These are phyloP conservation scores for Neomonachus schauinslandi DNA, from an alignment of 2,113 vertebrate species.

Conservation along the genomic window DNA sequence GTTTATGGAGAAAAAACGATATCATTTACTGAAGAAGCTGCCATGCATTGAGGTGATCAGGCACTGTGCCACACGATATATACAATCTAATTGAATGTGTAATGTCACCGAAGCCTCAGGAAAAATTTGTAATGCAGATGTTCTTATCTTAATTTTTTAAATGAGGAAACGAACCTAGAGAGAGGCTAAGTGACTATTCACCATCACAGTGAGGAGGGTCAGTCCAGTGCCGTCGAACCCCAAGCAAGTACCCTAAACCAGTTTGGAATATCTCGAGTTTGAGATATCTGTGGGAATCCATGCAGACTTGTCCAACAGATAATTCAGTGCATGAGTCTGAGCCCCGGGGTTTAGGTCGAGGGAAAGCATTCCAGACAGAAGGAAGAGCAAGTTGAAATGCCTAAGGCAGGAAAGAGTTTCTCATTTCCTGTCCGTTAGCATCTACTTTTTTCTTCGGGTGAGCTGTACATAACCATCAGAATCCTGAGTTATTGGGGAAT, in stretches of 20 bases:
- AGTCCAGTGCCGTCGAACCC: fast-evolving
- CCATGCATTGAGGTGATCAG: neutral
- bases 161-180: neutral
- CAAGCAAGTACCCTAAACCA: neutral
- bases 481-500: fast-evolving
- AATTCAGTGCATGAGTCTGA: neutral
- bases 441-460: neutral
- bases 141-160: neutral
- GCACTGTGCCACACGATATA: neutral
- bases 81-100: neutral
- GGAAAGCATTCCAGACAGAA: neutral
- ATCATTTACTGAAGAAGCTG: neutral
- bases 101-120: neutral
- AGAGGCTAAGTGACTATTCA: neutral
- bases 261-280: neutral
- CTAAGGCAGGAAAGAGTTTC: neutral
- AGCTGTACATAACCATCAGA: fast-evolving
- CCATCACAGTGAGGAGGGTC: neutral
- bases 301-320: fast-evolving
- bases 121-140: neutral
- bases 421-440: neutral
- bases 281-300: no score
- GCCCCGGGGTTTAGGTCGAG: neutral
- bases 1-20: neutral
- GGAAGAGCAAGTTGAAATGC: neutral